phyloP scores from a whole-genome alignment of 2,888 invertebrate species.

The Ichneumon xanthorius region DNA sequence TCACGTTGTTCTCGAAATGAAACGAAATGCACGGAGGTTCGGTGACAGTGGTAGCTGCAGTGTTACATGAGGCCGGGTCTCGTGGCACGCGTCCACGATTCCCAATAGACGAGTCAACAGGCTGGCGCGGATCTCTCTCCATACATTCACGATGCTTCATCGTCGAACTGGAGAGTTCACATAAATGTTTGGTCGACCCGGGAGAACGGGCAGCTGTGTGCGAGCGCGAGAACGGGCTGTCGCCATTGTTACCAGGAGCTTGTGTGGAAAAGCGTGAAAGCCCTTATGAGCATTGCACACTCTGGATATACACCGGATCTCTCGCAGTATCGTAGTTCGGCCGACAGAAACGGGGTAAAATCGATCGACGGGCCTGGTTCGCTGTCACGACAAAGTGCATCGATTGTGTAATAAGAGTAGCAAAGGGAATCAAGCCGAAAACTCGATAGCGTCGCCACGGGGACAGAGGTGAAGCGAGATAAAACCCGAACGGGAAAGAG shows the following conservation, averaged over 20 bases:
- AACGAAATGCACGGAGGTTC: neutral
- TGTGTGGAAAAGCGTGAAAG: constrained; percentile 40
- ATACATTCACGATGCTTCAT: constrained; percentile 21
- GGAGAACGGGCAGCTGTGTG: neutral
- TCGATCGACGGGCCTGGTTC: constrained; percentile 43
- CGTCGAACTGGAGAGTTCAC: constrained; percentile 41
- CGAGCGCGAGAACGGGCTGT: neutral
- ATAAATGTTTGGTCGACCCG: constrained; percentile 36
- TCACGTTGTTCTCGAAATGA: neutral
- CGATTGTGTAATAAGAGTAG: constrained; percentile 68
- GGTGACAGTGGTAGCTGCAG: neutral
- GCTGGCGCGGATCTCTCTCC: constrained; percentile 52
- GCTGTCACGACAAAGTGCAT: constrained; percentile 56
- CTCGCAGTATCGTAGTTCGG: constrained; percentile 12
- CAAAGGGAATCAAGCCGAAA: constrained; percentile 51
- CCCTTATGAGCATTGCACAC: constrained; percentile 37
- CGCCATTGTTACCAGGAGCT: constrained; percentile 20
- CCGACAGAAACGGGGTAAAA: constrained; percentile 17
- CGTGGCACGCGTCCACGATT: constrained; percentile 58
- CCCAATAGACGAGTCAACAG: constrained; percentile 61
- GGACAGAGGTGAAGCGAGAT: constrained; percentile 20
- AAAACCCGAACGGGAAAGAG: constrained; percentile 26
- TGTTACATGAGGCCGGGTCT: neutral
- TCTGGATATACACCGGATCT: constrained; percentile 47
- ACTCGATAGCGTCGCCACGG: constrained; percentile 30